Base-by-base conservation (phyloP, 2,113 vertebrate species). In the rat (Rattus norvegicus) region DNA sequence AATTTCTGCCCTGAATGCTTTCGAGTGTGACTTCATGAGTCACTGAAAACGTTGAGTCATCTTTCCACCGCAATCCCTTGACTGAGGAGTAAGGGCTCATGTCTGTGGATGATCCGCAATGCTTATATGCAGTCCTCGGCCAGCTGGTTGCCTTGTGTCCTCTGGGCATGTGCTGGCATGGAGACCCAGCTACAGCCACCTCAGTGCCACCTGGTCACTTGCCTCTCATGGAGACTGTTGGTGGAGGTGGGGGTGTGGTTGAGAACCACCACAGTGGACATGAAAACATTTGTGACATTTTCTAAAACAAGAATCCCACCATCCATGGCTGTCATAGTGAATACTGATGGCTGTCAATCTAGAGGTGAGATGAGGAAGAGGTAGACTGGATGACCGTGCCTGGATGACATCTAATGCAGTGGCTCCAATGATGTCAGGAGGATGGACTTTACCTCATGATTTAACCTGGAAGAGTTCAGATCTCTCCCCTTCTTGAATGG, bases 71-170 rank as follows among this genome's bases (percentile, higher is more conserved):
- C n/a, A 9, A n/a, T 75, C 67, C 59, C 54, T 36, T 26, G 61
- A 20, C 24, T 1, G 16, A 7, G 36, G 49, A 61, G 17, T 39
- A 39, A 86, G 47, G 73, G 52, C 54, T 36, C 20, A 4, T 24
- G 39, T 36, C 54, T 33, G 19, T 69, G 19, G 47, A 59, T 10
- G 28, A 3, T n/a, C 6, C 65, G 36, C 52, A 61, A 43, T 61
- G 73, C 80, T 69, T 1, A 3, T 1, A 3, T 2, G 0, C 11
- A 20, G 49, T 14, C 17, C 65, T 16, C 13, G 2, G 28, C 24
- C 11, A 47, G 33, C 39, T 2, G 65, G 17, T 43, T 26, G 8
- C 59, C 1, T 39, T 19, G 24, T 49, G 26, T 30, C 65, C n/a
- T 65, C 14, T 65, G 59, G 67, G 2, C 11, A 14, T 2, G 26